phyloP scores from a whole-genome alignment of 2,797 vertebrate genomes.

The Danio choprae region DNA sequence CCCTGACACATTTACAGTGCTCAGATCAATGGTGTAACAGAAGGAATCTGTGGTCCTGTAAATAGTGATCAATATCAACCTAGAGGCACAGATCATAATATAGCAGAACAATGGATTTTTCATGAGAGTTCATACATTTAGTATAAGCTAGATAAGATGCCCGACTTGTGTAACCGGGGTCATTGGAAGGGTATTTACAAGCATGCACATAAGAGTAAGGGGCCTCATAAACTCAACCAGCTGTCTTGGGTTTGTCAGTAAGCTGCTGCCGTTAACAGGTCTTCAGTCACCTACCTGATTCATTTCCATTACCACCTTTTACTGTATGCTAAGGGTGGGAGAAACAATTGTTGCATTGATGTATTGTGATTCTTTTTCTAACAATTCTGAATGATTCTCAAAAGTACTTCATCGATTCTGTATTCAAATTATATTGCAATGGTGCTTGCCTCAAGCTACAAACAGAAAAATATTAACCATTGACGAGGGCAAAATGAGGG shows the following conservation, averaged over 20 bases:
- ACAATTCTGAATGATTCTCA: too few relatives aligned
- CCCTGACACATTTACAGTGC: slow-evolving; percentile 27
- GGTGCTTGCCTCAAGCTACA: too few relatives aligned
- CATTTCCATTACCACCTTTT: slow-evolving; percentile 36
- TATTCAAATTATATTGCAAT: too few relatives aligned
- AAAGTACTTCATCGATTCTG: too few relatives aligned
- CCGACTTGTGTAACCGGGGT: slow-evolving; percentile 56
- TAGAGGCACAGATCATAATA: slow-evolving; percentile 1
- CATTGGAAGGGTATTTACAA: slow-evolving; percentile 73
- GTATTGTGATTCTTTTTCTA: too few relatives aligned
- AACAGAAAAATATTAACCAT: too few relatives aligned
- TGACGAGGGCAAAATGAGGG: too few relatives aligned
- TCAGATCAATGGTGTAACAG: slow-evolving; percentile 2
- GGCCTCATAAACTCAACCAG: slow-evolving; percentile 66
- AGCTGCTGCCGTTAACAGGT: slow-evolving; percentile 34
- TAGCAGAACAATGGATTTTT: slow-evolving; percentile 7
- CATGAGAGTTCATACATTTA: not conserved
- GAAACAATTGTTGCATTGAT: too few relatives aligned
- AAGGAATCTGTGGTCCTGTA: not conserved
- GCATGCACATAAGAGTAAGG: slow-evolving; percentile 54
- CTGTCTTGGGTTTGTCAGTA: slow-evolving; percentile 62
- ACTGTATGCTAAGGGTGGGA: too few relatives aligned
- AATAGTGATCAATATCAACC: slow-evolving; percentile 22
- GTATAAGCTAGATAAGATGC: not conserved
- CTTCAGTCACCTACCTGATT: slow-evolving; percentile 21